Base-by-base conservation (phyloP, 1,140 invertebrate species). In the Drosophila carrolli region DNA sequence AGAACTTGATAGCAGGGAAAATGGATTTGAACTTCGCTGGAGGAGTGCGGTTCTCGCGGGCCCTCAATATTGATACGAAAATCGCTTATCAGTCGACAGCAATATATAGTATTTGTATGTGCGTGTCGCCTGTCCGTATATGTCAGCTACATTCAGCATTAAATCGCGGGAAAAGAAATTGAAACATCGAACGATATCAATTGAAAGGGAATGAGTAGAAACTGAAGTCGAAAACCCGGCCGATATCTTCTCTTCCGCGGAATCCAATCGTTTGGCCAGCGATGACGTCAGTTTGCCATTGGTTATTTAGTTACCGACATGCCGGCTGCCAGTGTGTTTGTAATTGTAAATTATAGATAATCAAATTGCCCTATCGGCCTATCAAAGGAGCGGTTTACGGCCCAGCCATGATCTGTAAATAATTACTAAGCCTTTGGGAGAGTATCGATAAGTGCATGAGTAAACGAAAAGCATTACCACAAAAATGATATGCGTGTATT, bases 21-120 rank as follows among this genome's bases (percentile, higher is more conserved):
- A 86, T 89, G 84, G 84, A 88, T 88, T 88, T 88, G 84, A 88
- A 88, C 83, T 88, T 88, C 83, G 83, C 67, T 77, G 84, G 61
- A 73, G 78, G 63, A 74, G 43, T 37, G 1, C 51, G 48, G n/a
- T 6, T 27, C 27, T 35, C 41, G 47, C 47, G 13, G 47, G 23
- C 47, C 3, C n/a, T 71, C 41, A 38, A 37, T 41, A 56, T 55
- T 57, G 66, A 70, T 67, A 55, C 57, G 57, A 55, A 54, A 74
- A 37, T 19, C 23, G 59, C 56, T 77, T 77, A 77, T 77, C 75
- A 77, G 60, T 14, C 13, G 56, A n/a, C 40, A 41, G 7, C 7
- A 48, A 40, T 37, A 53, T 32, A 56, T 41, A 29, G 35, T 58
- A 32, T 58, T 5, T 32, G 41, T 32, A 27, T 46, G 27, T 57